A percentile compares a stretch with the other conserved stretches of the same genome.
Evolutionary conservation across 2,797 vertebrate genomes (phyloP).

Genomic region (Stomatorhinus walkeri): DNA sequence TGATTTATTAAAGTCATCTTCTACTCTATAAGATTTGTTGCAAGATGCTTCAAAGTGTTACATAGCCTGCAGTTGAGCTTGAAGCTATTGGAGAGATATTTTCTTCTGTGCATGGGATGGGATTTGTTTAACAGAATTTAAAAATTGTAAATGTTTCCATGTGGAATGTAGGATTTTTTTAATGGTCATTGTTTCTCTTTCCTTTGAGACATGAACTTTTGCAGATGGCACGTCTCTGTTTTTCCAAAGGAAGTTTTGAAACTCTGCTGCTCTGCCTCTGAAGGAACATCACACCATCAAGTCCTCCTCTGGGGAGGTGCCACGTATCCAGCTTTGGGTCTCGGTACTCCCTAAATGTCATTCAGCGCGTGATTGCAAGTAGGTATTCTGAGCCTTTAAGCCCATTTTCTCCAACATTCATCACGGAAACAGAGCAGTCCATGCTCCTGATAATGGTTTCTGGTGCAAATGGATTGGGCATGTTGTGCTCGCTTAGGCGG

Average conservation of each 20-base stretch:
- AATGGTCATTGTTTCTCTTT: not conserved
- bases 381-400: not conserved
- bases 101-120: not conserved
- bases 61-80: not conserved
- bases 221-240: not conserved
- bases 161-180: not conserved
- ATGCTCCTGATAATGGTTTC: not conserved
- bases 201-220: not conserved
- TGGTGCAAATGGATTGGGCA: not conserved
- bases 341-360: not conserved
- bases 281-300: not conserved
- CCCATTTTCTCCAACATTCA: not conserved
- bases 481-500: not conserved
- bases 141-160: not conserved
- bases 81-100: not conserved
- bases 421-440: not conserved
- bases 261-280: not conserved
- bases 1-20: not conserved
- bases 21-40: not conserved
- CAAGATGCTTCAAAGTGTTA: not conserved
- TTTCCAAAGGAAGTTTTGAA: not conserved
- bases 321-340: not conserved
- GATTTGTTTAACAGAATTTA: not conserved
- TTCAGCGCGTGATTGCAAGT: not conserved
- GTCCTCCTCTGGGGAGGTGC: not conserved